phyloP scores from a whole-genome alignment of 1,140 invertebrate genomes.

The Microplitis demolitor region DNA sequence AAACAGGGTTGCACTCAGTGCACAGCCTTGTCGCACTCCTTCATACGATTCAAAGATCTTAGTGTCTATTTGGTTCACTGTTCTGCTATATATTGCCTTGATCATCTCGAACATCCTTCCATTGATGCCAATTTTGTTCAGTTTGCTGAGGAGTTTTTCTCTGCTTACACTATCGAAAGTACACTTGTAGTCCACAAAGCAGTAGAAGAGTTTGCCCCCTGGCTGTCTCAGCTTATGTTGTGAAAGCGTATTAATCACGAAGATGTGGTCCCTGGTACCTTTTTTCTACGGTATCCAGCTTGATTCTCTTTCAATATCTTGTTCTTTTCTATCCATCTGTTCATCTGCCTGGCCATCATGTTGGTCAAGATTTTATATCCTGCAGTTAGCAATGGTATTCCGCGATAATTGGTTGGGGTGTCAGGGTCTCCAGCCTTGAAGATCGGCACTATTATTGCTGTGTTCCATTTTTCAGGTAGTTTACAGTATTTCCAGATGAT shows the following conservation, averaged over 20 bases:
- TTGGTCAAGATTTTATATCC: conserved; percentile 2
- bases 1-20: background rate
- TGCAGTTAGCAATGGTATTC: background rate
- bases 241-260: conserved; percentile 8
- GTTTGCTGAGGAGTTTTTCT: background rate
- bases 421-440: background rate
- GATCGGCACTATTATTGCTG: background rate
- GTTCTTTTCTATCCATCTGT: background rate
- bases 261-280: conserved; percentile 22
- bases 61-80: background rate
- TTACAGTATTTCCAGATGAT: background rate
- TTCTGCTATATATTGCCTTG: background rate
- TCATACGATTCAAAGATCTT: background rate
- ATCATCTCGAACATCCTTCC: background rate
- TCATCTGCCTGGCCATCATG: background rate
- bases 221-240: conserved; percentile 4
- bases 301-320: conserved; percentile 11
- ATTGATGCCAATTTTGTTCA: background rate
- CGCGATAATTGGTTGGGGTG: background rate
- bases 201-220: background rate
- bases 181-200: conserved; percentile 1
- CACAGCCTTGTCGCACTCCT: background rate
- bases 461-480: background rate
- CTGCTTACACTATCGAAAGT: background rate
- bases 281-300: conserved; percentile 17